phyloP scores from a whole-genome alignment of 2,113 vertebrate genomes.

The Stigmatopora argus region DNA sequence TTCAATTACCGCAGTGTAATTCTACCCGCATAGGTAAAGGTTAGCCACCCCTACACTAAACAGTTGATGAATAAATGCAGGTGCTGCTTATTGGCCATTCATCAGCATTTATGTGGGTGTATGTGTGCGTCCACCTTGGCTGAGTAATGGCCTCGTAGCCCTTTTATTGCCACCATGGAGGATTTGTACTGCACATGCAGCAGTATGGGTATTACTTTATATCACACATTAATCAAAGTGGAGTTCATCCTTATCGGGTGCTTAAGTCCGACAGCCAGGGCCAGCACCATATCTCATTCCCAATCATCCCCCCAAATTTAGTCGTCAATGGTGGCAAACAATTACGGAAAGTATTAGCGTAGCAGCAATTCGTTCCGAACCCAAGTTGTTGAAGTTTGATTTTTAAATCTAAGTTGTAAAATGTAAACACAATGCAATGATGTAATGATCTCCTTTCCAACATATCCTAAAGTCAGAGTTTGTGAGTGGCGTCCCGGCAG shows the following conservation, averaged over 20 bases:
- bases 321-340: neutral
- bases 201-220: conserved; percentile 46
- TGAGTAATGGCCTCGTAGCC: conserved; percentile 51
- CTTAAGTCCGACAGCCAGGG: conserved; percentile 12
- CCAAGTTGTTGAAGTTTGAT: too few relatives aligned
- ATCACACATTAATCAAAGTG: conserved; percentile 54
- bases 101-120: neutral
- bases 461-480: too few relatives aligned
- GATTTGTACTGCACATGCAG: conserved; percentile 51
- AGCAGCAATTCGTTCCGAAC: neutral
- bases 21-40: neutral
- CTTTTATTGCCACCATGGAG: conserved; percentile 30
- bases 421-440: too few relatives aligned
- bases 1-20: neutral
- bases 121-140: conserved; percentile 10
- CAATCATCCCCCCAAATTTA: neutral
- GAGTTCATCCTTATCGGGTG: conserved; percentile 17
- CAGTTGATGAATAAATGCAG: conserved; percentile 31
- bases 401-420: too few relatives aligned
- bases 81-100: conserved; percentile 4
- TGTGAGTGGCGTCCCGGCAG: too few relatives aligned
- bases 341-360: neutral
- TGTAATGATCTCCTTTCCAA: too few relatives aligned
- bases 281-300: conserved; percentile 18
- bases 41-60: conserved; percentile 14